phyloP scores from a whole-genome alignment of 2,113 vertebrate genomes.

The Guaruba guarouba region DNA sequence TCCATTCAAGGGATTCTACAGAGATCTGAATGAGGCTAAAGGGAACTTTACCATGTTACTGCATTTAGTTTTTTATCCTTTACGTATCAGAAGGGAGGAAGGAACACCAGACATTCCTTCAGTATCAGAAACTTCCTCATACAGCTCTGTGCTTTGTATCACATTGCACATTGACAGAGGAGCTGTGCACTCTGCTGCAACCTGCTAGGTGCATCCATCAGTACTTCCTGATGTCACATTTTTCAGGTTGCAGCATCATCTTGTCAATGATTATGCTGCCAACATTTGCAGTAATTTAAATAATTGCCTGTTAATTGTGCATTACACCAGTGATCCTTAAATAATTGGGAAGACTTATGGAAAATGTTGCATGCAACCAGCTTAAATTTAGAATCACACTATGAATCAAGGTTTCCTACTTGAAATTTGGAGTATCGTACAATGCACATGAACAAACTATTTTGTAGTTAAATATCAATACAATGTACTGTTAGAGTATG shows the following conservation, averaged over 20 bases:
- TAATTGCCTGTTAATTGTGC: background rate
- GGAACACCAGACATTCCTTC: background rate
- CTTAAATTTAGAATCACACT: background rate
- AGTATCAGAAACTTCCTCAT: background rate
- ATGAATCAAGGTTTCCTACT: background rate
- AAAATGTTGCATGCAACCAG: background rate
- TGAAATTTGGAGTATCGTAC: background rate
- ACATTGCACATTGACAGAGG: no score
- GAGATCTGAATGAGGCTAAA: background rate
- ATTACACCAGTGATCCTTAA: background rate
- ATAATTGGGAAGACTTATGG: background rate
- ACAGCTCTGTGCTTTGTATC: background rate
- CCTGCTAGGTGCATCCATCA: background rate
- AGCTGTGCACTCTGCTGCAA: background rate
- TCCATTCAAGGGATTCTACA: background rate
- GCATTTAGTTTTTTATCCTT: background rate
- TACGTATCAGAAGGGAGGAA: background rate
- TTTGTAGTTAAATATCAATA: background rate
- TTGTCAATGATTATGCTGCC: background rate
- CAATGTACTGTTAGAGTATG: background rate
- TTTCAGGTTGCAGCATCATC: background rate
- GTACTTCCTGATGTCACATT: background rate
- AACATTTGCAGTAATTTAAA: background rate
- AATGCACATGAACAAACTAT: background rate
- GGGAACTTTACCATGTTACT: background rate